phyloP scores from a whole-genome alignment of 1,140 invertebrate genomes.

The Nephotettix cincticeps region DNA sequence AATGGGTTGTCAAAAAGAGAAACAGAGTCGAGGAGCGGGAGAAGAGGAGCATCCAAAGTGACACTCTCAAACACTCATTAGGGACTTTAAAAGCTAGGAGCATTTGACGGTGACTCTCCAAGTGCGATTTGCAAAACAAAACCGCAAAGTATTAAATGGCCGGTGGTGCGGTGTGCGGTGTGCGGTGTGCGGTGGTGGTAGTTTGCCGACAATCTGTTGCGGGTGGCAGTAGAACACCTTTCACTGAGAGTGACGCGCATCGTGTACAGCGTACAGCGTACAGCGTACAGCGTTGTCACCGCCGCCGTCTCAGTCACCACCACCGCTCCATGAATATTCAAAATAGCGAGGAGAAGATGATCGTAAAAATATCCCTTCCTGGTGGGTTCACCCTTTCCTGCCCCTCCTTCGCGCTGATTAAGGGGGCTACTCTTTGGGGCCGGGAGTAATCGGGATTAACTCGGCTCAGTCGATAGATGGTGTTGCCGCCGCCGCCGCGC shows the following conservation, averaged over 20 bases:
- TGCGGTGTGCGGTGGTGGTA: too few relatives aligned
- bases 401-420: background rate
- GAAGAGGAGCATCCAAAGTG: too few relatives aligned
- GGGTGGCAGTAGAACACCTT: too few relatives aligned
- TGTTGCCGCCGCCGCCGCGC: too few relatives aligned
- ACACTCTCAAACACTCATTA: background rate
- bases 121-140: background rate
- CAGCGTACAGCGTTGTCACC: too few relatives aligned
- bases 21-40: too few relatives aligned
- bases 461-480: constrained; percentile 7
- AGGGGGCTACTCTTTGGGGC: background rate
- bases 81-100: background rate
- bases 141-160: background rate
- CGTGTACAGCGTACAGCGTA: too few relatives aligned
- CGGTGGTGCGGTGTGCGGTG: too few relatives aligned
- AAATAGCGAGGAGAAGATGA: constrained; percentile 8
- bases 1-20: too few relatives aligned
- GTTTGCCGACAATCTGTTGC: too few relatives aligned
- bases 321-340: background rate
- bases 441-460: constrained; percentile 9
- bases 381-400: constrained; percentile 1
- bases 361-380: constrained; percentile 14
- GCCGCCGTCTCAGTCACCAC: background rate
- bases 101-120: background rate
- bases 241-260: too few relatives aligned